A percentile compares a stretch with the other conserved stretches of the same genome.
Evolutionary conservation across 37 sponge, comb jelly and placozoan species (phyloP).

Genomic region (Petrosia ficiformis): DNA sequence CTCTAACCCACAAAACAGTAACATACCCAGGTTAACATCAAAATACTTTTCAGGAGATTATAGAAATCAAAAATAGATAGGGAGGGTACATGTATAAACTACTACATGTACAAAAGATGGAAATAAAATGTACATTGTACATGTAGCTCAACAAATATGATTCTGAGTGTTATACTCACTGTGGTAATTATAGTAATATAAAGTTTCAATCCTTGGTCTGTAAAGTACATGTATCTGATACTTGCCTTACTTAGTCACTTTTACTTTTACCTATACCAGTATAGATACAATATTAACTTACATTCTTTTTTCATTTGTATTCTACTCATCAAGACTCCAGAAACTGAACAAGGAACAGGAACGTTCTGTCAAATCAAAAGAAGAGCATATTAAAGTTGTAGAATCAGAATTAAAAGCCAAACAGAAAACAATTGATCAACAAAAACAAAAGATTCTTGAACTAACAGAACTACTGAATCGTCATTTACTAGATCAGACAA

Average conservation of each 20-base stretch:
- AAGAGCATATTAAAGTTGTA: conserved; percentile 16
- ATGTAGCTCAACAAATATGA: too few species aligned
- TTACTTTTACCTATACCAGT: too few species aligned
- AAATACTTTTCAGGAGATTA: too few species aligned
- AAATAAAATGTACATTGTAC: too few species aligned
- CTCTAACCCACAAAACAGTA: too few species aligned
- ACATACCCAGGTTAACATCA: too few species aligned
- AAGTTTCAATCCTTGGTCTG: too few species aligned
- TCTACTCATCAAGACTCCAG: neutral
- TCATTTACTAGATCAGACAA: conserved; percentile 19
- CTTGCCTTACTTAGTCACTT: neutral
- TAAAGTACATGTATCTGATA: neutral
- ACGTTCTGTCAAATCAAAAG: neutral
- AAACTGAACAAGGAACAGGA: conserved; percentile 18
- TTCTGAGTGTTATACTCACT: too few species aligned
- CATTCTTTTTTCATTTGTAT: neutral
- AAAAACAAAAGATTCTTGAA: conserved; percentile 27
- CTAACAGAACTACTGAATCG: conserved; percentile 32
- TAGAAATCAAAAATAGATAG: too few species aligned
- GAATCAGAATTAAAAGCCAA: conserved; percentile 17
- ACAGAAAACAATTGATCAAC: conserved; percentile 29
- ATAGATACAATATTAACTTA: too few species aligned
- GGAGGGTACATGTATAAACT: too few species aligned
- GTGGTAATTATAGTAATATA: neutral
- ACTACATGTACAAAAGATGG: too few species aligned